A percentile compares a stretch with the other conserved stretches of the same genome.
phyloP scores from a whole-genome alignment of 1,140 invertebrate species.

The Achroia grisella region DNA sequence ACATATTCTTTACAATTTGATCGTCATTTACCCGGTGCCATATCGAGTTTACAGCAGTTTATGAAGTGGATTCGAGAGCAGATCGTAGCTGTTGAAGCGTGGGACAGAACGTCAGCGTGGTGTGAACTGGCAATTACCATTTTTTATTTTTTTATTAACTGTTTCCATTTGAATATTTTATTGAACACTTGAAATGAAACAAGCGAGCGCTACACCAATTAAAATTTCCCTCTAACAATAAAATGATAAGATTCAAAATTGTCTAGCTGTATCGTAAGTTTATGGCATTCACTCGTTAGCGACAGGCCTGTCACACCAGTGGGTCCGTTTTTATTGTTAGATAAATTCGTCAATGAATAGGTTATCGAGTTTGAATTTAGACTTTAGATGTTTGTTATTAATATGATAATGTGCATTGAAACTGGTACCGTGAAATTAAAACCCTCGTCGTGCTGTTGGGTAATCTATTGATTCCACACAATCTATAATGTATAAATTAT shows the following conservation, averaged over 20 bases:
- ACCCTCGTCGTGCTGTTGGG: slow-evolving; percentile 3
- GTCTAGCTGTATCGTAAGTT: not conserved
- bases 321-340: slow-evolving; percentile 19
- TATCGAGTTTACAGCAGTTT: not conserved
- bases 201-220: too few relatives aligned
- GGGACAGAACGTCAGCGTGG: slow-evolving; percentile 28
- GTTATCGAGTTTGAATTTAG: not conserved
- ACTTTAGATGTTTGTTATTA: slow-evolving; percentile 9
- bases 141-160: slow-evolving; percentile 41
- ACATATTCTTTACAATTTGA: too few relatives aligned
- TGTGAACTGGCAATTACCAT: slow-evolving; percentile 48
- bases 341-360: slow-evolving; percentile 13
- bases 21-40: not conserved
- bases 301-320: slow-evolving; percentile 26
- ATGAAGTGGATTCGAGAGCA: not conserved
- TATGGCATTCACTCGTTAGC: slow-evolving; percentile 15
- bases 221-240: too few relatives aligned
- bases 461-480: slow-evolving; percentile 1
- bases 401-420: slow-evolving; percentile 23
- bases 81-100: slow-evolving; percentile 27
- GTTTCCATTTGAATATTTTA: slow-evolving; percentile 36
- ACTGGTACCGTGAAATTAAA: slow-evolving; percentile 19
- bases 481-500: not conserved
- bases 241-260: slow-evolving; percentile 6
- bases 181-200: slow-evolving; percentile 29